These are phyloP conservation scores for Graphium colonna DNA, from an alignment of 2,888 invertebrate genomes.

Conservation along the genomic window DNA sequence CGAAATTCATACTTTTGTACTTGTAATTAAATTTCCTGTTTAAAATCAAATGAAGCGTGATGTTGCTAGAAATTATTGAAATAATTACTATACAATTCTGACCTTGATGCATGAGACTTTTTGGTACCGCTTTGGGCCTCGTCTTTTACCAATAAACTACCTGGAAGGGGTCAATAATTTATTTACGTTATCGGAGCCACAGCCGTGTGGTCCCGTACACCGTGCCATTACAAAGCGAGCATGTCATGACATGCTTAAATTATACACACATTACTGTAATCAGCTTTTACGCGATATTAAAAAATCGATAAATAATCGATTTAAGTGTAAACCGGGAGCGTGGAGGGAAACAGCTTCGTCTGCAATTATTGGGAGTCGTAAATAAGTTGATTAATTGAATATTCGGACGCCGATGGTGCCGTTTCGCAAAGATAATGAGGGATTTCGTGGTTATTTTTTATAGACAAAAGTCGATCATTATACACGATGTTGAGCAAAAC, in stretches of 20 bases:
- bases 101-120: too few relatives aligned
- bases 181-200: constrained; percentile 1
- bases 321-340: constrained; percentile 12
- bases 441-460: background rate
- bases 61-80: too few relatives aligned
- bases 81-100: too few relatives aligned
- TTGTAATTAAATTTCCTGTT: too few relatives aligned
- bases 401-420: background rate
- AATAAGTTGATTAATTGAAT: constrained; percentile 14
- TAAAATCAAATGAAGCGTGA: too few relatives aligned
- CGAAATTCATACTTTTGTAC: too few relatives aligned
- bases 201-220: constrained; percentile 17
- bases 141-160: too few relatives aligned
- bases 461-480: too few relatives aligned
- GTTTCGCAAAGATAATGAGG: too few relatives aligned
- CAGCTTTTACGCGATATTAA: constrained; percentile 12
- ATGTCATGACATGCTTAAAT: too few relatives aligned
- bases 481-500: too few relatives aligned
- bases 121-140: too few relatives aligned
- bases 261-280: constrained; percentile 7
- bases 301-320: constrained; percentile 17
- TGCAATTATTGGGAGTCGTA: constrained; percentile 11
- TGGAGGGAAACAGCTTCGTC: constrained; percentile 4
- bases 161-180: constrained; percentile 10
- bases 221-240: constrained; percentile 10